Evolutionary conservation across 2,888 invertebrate genomes (phyloP), one percentile per base, ranked within the genome.

Genomic region (Drosophila meridionalis): DNA sequence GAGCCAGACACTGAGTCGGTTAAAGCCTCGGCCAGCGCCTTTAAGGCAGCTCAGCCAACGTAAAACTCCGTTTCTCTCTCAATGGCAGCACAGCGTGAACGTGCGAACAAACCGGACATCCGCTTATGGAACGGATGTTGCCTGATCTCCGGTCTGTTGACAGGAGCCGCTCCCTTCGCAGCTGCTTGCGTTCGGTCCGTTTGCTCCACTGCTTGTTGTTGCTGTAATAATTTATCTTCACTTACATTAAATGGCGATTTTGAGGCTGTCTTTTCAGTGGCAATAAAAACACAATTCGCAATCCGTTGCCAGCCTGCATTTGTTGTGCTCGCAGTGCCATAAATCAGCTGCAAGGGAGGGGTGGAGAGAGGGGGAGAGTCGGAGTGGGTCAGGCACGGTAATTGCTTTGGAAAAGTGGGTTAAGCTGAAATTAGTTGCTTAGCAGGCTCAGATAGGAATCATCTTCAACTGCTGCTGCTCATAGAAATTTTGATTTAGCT

Each of bases 381-480:
- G 30, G 0, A 32, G 57, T 14, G 42, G 73, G 69, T 79, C 77
- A 77, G 69, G 61, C 80, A 67, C 80, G 86, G 83, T 83, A 83
- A 83, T 88, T 83, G 83, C 83, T 64, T 72, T 73, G 80, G 72
- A 84, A 81, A 84, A 84, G 79, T 89, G 82, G 84, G 84, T 89
- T 84, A 84, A 84, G 82, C 84, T 82, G 79, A 84, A 89, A 89
- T 89, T 89, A 84, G 89, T 87, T 84, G 82, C 79, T 74, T 79
- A 74, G 85, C 80, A 79, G 70, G 40, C 56, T 40, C 52, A 71
- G 69, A 52, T 55, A 58, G 59, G 55, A 74, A 55, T 62, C 69
- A 79, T 79, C 77, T 66, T 80, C 70, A 66, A 70, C 69, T 69
- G 80, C 64, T 55, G 79, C 64, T 55, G 70, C 75, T 76, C 69